Evolutionary conservation across 2,113 vertebrate genomes (phyloP).

Genomic region (Phyllostomus hastatus): DNA sequence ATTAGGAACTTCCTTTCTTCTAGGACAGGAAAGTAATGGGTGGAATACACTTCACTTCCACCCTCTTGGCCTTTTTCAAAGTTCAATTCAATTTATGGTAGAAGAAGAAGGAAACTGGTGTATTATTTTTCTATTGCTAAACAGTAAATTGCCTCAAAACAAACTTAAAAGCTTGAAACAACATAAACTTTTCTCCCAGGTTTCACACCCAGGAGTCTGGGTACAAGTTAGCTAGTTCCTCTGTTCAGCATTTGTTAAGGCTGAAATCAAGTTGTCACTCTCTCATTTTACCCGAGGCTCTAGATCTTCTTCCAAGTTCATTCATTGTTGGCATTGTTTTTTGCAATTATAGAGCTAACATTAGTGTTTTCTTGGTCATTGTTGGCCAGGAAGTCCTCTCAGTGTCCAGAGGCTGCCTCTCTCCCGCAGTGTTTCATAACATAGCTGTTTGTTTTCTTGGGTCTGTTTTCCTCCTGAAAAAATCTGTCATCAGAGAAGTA

Average conservation of each 20-base stretch:
- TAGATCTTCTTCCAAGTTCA: background rate
- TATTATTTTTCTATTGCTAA: background rate
- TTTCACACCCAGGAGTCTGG: background rate
- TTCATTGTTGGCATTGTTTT: background rate
- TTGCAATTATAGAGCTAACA: background rate
- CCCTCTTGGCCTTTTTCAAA: background rate
- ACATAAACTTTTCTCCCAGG: background rate
- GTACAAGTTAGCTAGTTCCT: background rate
- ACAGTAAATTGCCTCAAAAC: background rate
- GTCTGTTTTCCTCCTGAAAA: background rate
- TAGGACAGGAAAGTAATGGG: background rate
- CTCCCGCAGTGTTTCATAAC: background rate
- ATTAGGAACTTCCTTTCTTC: background rate
- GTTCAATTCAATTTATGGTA: background rate
- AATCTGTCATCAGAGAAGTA: background rate
- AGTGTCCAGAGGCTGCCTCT: background rate
- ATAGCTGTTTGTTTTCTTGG: background rate
- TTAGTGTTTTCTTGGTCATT: background rate
- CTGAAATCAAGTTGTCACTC: background rate
- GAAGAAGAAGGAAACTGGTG: background rate
- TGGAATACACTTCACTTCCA: background rate
- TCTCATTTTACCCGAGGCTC: background rate
- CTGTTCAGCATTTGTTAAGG: background rate
- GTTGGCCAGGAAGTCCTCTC: background rate
- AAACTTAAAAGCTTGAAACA: background rate